These are phyloP conservation scores for Corythornis leucogaster DNA, from an alignment of 2,797 vertebrate genomes.

Conservation along the genomic window DNA sequence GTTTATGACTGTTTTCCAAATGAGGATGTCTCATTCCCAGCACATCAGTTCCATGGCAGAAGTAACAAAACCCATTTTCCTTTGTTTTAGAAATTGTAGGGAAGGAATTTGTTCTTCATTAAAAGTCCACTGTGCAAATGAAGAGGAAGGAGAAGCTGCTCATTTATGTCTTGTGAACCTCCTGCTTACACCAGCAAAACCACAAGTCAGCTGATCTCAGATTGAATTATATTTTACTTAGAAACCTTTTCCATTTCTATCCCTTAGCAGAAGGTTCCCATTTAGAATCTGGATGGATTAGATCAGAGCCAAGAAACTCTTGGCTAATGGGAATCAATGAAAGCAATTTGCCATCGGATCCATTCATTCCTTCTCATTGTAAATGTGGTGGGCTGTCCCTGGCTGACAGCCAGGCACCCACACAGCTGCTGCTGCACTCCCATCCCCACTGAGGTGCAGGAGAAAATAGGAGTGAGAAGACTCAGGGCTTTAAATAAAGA, in stretches of 20 bases:
- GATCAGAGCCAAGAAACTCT: not conserved
- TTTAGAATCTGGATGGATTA: not conserved
- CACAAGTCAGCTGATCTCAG: not conserved
- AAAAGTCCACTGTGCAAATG: not conserved
- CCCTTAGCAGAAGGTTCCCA: not conserved
- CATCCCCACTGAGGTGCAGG: not conserved
- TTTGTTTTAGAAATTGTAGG: not conserved
- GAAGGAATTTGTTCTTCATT: not conserved
- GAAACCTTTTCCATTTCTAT: not conserved
- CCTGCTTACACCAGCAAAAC: not conserved
- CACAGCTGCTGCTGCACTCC: not conserved
- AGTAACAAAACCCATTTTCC: not conserved
- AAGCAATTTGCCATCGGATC: not conserved
- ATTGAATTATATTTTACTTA: not conserved
- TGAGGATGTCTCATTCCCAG: not conserved
- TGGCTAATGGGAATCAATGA: not conserved
- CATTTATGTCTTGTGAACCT: not conserved
- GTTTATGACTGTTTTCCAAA: not conserved
- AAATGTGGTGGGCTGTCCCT: not conserved
- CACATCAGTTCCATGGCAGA: not conserved
- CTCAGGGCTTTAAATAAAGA: not conserved
- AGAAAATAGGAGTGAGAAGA: not conserved
- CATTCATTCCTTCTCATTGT: not conserved
- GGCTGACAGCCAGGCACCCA: not conserved
- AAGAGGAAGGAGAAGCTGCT: not conserved